Conservation (phyloP, 2,888 invertebrate genomes). For the Leptopilina myrica region DNA sequence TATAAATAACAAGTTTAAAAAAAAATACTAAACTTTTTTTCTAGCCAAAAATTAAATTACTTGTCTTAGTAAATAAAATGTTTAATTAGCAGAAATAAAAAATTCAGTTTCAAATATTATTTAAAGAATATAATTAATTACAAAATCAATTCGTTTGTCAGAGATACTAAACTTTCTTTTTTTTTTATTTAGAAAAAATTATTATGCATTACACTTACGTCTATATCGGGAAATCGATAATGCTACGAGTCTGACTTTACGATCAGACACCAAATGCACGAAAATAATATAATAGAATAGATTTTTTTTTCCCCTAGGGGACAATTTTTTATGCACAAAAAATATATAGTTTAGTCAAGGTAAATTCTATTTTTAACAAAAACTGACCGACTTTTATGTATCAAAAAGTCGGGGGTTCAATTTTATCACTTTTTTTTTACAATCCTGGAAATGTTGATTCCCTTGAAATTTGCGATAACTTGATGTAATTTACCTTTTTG, state of each 20-base stretch:
- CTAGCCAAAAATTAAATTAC: no score
- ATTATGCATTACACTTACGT: background rate
- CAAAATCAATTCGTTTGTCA: no score
- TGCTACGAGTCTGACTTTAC: slow-evolving; percentile 22
- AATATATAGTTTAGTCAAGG: background rate
- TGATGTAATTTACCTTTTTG: background rate
- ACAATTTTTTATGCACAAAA: background rate
- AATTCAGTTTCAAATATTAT: no score
- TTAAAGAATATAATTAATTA: no score
- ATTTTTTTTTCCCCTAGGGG: background rate
- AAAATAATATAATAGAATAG: slow-evolving; percentile 37
- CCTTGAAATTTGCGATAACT: slow-evolving; percentile 1
- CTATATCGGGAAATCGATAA: slow-evolving; percentile 42
- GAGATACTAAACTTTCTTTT: no score
- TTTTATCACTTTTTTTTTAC: background rate
- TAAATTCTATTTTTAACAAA: slow-evolving; percentile 16
- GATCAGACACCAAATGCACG: slow-evolving; percentile 26
- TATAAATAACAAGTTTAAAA: no score
- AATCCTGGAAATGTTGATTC: slow-evolving; percentile 16
- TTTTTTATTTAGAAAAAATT: no score
- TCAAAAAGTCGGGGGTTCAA: slow-evolving; percentile 7
- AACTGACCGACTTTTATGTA: background rate
- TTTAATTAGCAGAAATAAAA: no score
- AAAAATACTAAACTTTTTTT: no score
- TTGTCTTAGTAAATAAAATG: no score